phyloP scores from a whole-genome alignment of 2,797 vertebrate species.

The Hozukius guyotensis region DNA sequence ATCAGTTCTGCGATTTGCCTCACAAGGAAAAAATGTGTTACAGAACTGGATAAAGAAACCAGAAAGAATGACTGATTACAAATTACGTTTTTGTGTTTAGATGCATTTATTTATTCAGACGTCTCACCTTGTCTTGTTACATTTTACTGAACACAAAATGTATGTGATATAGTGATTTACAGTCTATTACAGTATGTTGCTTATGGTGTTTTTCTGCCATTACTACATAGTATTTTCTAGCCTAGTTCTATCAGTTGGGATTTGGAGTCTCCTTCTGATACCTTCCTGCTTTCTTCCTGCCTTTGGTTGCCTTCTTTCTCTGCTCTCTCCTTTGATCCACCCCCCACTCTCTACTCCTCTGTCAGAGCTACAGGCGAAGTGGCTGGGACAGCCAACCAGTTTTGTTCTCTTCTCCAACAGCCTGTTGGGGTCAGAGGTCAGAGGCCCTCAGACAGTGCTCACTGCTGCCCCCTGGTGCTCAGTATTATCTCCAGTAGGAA shows the following conservation, averaged over 20 bases:
- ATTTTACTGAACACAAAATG: background rate
- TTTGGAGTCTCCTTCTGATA: background rate
- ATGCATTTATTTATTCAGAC: background rate
- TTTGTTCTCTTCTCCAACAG: constrained; percentile 63
- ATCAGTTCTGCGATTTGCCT: background rate
- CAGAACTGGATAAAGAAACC: background rate
- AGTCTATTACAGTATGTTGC: background rate
- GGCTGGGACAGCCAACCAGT: constrained; percentile 42
- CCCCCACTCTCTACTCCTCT: constrained; percentile 32
- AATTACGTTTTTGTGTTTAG: background rate
- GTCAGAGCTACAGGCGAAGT: constrained; percentile 54
- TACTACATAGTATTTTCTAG: background rate
- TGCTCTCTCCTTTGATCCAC: constrained; percentile 51
- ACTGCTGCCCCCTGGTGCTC: constrained; percentile 73
- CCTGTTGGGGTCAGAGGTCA: constrained; percentile 68
- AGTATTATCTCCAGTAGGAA: constrained; percentile 1
- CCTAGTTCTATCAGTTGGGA: background rate
- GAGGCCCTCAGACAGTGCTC: constrained; percentile 56
- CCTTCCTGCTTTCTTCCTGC: background rate
- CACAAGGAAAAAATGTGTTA: background rate
- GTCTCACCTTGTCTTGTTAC: background rate
- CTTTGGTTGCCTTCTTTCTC: constrained; percentile 21
- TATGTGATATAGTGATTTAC: background rate
- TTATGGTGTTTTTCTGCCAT: background rate
- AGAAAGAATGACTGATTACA: background rate